phyloP scores from a whole-genome alignment of 2,113 vertebrate genomes.

The Cariama cristata region DNA sequence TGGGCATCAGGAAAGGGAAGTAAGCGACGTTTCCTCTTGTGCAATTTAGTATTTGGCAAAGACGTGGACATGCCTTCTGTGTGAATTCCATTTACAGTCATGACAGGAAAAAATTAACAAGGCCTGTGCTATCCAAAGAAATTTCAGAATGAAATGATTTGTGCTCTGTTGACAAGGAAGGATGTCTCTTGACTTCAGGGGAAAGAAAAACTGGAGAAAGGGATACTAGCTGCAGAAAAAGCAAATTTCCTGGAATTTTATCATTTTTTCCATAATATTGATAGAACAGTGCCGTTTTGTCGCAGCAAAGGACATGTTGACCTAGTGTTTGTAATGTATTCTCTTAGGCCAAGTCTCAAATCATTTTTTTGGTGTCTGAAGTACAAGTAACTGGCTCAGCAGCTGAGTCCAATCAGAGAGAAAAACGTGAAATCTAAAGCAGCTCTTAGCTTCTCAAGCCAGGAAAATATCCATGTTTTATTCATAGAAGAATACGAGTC shows the following conservation, averaged over 20 bases:
- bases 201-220: not conserved
- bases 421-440: not conserved
- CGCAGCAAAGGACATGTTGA: not conserved
- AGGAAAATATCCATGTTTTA: conserved; percentile 74
- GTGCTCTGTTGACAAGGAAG: not conserved
- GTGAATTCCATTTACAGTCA: not conserved
- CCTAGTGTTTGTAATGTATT: not conserved
- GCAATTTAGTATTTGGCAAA: not conserved
- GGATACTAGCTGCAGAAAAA: not conserved
- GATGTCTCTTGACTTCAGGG: not conserved
- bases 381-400: not conserved
- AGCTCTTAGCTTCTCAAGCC: conserved; percentile 40
- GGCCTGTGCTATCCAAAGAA: not conserved
- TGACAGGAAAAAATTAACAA: not conserved
- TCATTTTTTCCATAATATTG: not conserved
- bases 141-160: not conserved
- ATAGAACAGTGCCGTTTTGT: not conserved
- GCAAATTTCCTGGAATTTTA: not conserved
- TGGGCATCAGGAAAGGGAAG: not conserved
- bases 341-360: not conserved
- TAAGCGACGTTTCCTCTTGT: not conserved
- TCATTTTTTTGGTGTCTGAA: not conserved
- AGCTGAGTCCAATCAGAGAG: not conserved
- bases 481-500: conserved; percentile 65
- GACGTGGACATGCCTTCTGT: not conserved